A percentile compares a stretch with the other conserved stretches of the same genome.
Conservation (phyloP, 2,888 invertebrate species). For the Drosophila lacicola region DNA sequence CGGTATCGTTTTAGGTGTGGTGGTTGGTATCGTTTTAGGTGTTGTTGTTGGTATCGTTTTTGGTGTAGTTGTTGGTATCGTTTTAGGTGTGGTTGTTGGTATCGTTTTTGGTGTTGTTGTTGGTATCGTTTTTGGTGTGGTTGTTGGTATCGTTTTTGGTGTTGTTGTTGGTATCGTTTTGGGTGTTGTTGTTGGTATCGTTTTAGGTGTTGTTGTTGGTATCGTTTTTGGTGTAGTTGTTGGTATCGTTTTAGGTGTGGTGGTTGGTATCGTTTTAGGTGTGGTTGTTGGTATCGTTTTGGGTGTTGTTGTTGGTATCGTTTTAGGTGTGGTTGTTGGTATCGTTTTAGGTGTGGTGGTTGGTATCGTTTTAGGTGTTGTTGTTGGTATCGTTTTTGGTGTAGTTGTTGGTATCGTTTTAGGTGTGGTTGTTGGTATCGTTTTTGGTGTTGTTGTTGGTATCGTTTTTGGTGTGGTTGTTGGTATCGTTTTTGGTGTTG, state of each 20-base stretch:
- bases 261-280: background rate
- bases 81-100: background rate
- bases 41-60: background rate
- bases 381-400: background rate
- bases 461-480: too few relatives aligned
- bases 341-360: background rate
- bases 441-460: too few relatives aligned
- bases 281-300: background rate
- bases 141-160: background rate
- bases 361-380: background rate
- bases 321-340: too few relatives aligned
- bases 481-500: too few relatives aligned
- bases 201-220: background rate
- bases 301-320: background rate
- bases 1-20: background rate
- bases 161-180: background rate
- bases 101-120: background rate
- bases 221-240: background rate
- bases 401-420: background rate
- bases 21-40: background rate
- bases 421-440: background rate
- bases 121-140: background rate
- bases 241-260: background rate
- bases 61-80: background rate
- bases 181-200: background rate